A percentile compares a stretch with the other conserved stretches of the same genome.
phyloP scores from a whole-genome alignment of 2,797 vertebrate species.

The Phalanger gymnotis region DNA sequence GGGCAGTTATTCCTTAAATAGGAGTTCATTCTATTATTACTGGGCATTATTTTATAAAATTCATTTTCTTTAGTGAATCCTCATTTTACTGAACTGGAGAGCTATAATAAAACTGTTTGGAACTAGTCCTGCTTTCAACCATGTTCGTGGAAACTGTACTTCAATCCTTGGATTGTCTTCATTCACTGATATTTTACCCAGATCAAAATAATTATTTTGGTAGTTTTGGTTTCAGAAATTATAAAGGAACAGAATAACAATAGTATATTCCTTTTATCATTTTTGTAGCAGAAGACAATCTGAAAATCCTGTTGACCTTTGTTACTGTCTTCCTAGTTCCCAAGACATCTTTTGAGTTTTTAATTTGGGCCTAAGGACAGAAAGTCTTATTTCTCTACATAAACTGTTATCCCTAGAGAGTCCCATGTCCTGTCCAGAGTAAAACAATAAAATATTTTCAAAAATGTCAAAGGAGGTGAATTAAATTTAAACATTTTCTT shows the following conservation, averaged over 20 bases:
- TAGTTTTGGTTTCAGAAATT: conserved; percentile 21
- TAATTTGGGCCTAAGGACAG: not conserved
- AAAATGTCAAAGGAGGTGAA: conserved; percentile 2
- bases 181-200: not conserved
- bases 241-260: not conserved
- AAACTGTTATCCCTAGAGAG: not conserved
- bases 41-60: conserved; percentile 7
- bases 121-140: not conserved
- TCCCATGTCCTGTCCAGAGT: not conserved
- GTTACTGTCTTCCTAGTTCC: not conserved
- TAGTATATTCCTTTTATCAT: not conserved
- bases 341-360: conserved; percentile 1
- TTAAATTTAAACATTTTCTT: not conserved
- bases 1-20: not conserved
- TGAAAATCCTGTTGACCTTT: not conserved
- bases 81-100: not conserved
- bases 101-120: not conserved
- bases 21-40: not conserved
- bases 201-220: conserved; percentile 13
- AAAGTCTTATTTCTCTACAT: not conserved
- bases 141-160: not conserved
- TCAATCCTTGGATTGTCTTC: not conserved
- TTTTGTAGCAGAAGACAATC: conserved; percentile 5
- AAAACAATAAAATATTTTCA: not conserved
- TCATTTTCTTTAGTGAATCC: conserved; percentile 2